Evolutionary conservation across 1,140 invertebrate species (phyloP).

Genomic region (Drosophila mojavensis): DNA sequence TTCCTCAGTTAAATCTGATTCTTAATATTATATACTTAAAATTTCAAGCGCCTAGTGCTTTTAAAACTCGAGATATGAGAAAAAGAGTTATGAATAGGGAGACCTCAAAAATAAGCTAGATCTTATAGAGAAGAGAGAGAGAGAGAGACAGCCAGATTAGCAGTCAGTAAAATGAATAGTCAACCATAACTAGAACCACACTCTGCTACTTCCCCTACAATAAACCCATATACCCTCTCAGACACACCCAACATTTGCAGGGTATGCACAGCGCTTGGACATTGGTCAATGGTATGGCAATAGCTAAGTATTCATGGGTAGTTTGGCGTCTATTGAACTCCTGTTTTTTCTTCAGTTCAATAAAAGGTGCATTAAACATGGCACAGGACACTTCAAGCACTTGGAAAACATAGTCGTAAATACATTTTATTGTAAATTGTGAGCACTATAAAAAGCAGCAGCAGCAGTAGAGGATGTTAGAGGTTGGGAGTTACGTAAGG

Average conservation of each 20-base stretch:
- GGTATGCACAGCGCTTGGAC: conserved; percentile 19
- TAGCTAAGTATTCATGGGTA: background rate
- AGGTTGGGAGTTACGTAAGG: conserved; percentile 37
- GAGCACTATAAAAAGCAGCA: conserved; percentile 41
- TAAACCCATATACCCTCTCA: background rate
- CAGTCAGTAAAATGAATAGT: no score
- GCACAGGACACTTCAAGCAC: conserved; percentile 56
- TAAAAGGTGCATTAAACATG: conserved; percentile 76
- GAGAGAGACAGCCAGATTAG: no score
- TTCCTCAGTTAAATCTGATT: no score
- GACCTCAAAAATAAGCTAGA: no score
- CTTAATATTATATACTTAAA: no score
- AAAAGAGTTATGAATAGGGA: no score
- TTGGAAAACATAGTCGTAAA: conserved; percentile 78
- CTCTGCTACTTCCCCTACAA: no score
- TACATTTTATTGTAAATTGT: conserved; percentile 79
- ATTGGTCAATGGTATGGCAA: conserved; percentile 28
- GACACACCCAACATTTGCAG: background rate
- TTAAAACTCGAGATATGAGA: no score
- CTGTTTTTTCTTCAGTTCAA: conserved; percentile 59
- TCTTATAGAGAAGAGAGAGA: no score
- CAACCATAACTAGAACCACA: no score
- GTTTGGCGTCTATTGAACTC: conserved; percentile 67
- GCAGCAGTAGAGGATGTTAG: background rate
- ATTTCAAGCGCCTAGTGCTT: no score